These are phyloP conservation scores for Chirona hameri DNA, from an alignment of 2,888 invertebrate genomes.

Conservation along the genomic window DNA sequence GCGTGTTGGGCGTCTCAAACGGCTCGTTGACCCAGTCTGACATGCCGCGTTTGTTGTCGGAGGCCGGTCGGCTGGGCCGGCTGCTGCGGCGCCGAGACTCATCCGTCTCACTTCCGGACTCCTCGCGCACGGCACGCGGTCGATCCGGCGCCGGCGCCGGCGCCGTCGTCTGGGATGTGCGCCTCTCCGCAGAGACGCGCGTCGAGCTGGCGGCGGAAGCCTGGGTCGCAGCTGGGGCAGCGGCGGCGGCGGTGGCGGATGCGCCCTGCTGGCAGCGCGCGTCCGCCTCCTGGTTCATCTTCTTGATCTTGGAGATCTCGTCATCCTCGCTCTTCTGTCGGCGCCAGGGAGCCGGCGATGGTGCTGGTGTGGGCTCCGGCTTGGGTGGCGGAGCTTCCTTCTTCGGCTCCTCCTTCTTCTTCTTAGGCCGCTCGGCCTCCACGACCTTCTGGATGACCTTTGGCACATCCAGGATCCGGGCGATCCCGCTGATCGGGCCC, in stretches of 20 bases:
- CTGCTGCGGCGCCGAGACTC: slow-evolving; percentile 32
- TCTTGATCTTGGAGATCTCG: slow-evolving; percentile 55
- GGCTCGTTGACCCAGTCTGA: neutral
- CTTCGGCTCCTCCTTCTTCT: slow-evolving; percentile 46
- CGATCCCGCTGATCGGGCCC: slow-evolving; percentile 80
- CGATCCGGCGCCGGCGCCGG: slow-evolving; percentile 45
- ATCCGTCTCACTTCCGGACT: slow-evolving; percentile 45
- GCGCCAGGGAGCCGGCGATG: slow-evolving; percentile 49
- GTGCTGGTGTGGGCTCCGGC: slow-evolving; percentile 40
- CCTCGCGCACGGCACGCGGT: slow-evolving; percentile 77
- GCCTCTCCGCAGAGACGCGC: slow-evolving; percentile 34
- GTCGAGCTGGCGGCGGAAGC: slow-evolving; percentile 34
- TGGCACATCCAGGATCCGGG: slow-evolving; percentile 78
- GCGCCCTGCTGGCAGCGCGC: slow-evolving; percentile 41
- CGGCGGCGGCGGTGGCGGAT: slow-evolving; percentile 41
- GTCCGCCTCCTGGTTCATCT: slow-evolving; percentile 40
- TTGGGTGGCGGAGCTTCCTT: no score
- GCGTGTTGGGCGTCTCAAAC: slow-evolving; percentile 33
- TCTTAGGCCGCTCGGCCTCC: slow-evolving; percentile 69
- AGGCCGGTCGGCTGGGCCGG: neutral
- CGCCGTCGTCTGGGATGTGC: slow-evolving; percentile 38
- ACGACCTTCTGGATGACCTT: slow-evolving; percentile 83
- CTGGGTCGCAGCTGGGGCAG: slow-evolving; percentile 38
- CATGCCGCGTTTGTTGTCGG: no score
- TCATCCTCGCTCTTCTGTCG: slow-evolving; percentile 85